Base-by-base conservation (phyloP, 2,888 invertebrate genomes). In the Trilocha varians region DNA sequence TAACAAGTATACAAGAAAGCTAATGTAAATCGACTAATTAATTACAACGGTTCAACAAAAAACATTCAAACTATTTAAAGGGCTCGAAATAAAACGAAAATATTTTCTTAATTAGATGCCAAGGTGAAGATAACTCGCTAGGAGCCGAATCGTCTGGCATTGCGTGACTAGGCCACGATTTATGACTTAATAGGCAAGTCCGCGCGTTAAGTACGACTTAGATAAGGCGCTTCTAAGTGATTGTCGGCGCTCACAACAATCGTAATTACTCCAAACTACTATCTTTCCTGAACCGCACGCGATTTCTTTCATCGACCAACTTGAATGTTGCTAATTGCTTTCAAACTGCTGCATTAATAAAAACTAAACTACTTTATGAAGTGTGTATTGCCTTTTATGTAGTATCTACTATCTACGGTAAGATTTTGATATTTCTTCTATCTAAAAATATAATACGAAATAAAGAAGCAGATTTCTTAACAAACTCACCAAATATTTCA, bases 181-280 rank as follows among this genome's bases (percentile, higher is more conserved):
- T 84, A 85, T 84, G 82, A 80, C 83, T 85, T 84, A 83, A 85
- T 85, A 84, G 80, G 69, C 59, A 63, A 73, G 76, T 73, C 72
- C 65, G 75, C 72, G 72, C 80, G 78, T 78, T 83, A 83, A 84
- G 80, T 80, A 83, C 78, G 75, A 59, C 79, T 82, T 76, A 83
- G 84, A 84, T 84, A 84, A 85, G 84, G 78, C 70, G 76, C 73
- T 71, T 78, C 78, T 85, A 84, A 84, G 83, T 85, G 84, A 85
- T 83, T 84, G 84, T 84, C 83, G 84, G 82, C 75, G 68, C 75
- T 82, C 83, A 82, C 83, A 83, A 84, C 84, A 83, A 83, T 80
- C 78, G 83, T 84, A 85, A 85, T 84, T 83, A 83, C 78, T 84
- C 80, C 67, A 78, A 84, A 82, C 82, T 79, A 68, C 74, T 84